Evolutionary conservation across 92 coral and sea anemone genomes (phyloP), one percentile per base, ranked within the genome.

Genomic region (Paramuricea clavata): DNA sequence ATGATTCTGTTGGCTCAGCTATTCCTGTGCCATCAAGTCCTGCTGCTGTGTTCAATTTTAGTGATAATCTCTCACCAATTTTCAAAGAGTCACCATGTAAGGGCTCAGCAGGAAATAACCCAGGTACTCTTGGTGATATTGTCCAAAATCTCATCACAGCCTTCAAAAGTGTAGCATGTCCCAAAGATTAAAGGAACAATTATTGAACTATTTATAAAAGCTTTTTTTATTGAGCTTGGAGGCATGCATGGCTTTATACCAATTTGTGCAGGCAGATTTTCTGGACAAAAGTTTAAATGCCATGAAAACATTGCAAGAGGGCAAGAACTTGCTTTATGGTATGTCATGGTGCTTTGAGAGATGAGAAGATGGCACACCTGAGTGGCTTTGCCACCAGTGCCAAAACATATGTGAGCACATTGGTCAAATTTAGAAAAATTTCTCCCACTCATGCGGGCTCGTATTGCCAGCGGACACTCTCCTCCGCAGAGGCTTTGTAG

Each of bases 221-320:
- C 68, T 60, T 69, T 19, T 69, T 7, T 7, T 69, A 31, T 69
- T 17, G 75, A 69, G 11, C 21, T 30, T 31, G 83, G 83, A 49
- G 64, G 87, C 7, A 47, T 83, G n/a, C n/a, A n/a, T n/a, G n/a
- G 54, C 73, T 30, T 74, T 88, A n/a, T 61, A 15, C 28, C 83
- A 88, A 23, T 88, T 88, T 82, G 83, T 88, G 26, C 50, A 64
- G 34, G 13, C 34, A 17, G 91, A 88, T 56, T 83, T 88, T 67
- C 57, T 88, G 26, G 71, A 49, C 41, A 33, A 70, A 27, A 74
- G 78, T 60, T 17, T 75, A 22, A 36, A 60, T 76, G 91, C 76
- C 30, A 82, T 88, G 60, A 54, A 22, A 41, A 70, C 73, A n/a
- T 76, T 87, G n/a, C 30, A 67, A 10, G 69, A 87, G 0, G 56